Base-by-base conservation (phyloP, 2,888 invertebrate species). In the Myopa tessellatipennis region DNA sequence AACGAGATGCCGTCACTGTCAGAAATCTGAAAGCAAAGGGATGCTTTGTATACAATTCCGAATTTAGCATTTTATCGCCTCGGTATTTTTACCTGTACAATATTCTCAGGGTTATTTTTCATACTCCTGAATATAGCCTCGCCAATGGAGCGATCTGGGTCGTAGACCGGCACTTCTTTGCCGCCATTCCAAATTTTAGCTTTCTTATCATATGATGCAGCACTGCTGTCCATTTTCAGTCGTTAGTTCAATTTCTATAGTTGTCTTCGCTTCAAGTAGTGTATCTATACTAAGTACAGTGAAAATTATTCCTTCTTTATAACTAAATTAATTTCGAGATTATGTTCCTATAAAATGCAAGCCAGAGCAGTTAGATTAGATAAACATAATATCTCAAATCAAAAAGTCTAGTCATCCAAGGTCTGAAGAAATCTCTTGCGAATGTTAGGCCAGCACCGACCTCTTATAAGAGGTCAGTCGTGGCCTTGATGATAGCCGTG, bases 81-180 rank as follows among this genome's bases (percentile, higher is more conserved):
- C 26, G 26, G 26, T 26, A 34, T n/a, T 65, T 74, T 40, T 65
- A 85, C 80, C 71, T 80, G 78, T 81, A 85, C 38, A 82, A 79
- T 60, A 16, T 82, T 80, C 50, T 84, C 79, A 0, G 85, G 82
- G 5, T 83, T 80, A 55, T 74, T 80, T 38, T 84, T 84, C 72
- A 85, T 61, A 74, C 81, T 80, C 61, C 78, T 80, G 72, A 82
- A 85, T 36, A 86, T 82, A 14, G 85, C 82, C 78, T 83, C 82
- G 5, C 85, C 85, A 58, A 85, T 80, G 16, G 86, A 84, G 36
- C 84, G 80, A 0, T 85, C 83, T 8, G 82, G 79, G 78, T 85
- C 82, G 63, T 83, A 85, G 14, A 79, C 77, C 6, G 78, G 81
- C 60, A 80, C 82, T 40, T 77, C 74, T 4, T 10, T 65, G 16